Evolutionary conservation across 2,888 invertebrate genomes (phyloP), one percentile per base, ranked within the genome.

Genomic region (Papilio protenor): DNA sequence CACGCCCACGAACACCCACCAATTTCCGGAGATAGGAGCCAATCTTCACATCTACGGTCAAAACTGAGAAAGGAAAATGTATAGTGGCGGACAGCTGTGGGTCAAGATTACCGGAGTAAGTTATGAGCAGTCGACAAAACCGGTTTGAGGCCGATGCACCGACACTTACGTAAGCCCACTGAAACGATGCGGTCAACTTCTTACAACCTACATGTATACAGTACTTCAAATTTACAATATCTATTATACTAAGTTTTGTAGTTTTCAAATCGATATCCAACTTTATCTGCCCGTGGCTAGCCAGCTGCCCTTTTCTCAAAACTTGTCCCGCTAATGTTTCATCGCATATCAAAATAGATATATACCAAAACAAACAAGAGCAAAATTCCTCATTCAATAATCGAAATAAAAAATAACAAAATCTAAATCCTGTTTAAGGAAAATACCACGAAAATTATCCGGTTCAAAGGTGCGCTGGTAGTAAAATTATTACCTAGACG

Each of bases 91-190:
- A 88, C 90, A 88, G 86, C 91, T 93, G 90, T 93, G 92, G 94
- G 94, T 94, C 94, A 94, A 92, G 84, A 92, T 92, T 92, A 91
- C 89, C 89, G 88, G 89, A 89, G 85, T 86, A 90, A 91, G 90
- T 91, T 90, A 92, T 86, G 85, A 86, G 84, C 85, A 82, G 83
- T 81, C 84, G 83, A 79, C 80, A 79, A 82, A 91, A 93, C 94
- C 93, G 92, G 94, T 93, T 84, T 80, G 83, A 66, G 86, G 84
- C 83, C 88, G 89, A 91, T 91, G 92, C 92, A 91, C 88, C 77
- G 82, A 73, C 81, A 78, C 80, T 83, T 82, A 81, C 61, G 79
- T 80, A 80, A 79, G 73, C 55, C 66, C 49, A 59, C 27, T 74
- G 69, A 57, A 74, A 79, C 55, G 18, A 55, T 33, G 55, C 57